Percentiles rank a stretch among this genome's conserved stretches.
These are phyloP conservation scores for Macroramphosus scolopax DNA, from an alignment of 2,797 vertebrate species.

Conservation along the genomic window DNA sequence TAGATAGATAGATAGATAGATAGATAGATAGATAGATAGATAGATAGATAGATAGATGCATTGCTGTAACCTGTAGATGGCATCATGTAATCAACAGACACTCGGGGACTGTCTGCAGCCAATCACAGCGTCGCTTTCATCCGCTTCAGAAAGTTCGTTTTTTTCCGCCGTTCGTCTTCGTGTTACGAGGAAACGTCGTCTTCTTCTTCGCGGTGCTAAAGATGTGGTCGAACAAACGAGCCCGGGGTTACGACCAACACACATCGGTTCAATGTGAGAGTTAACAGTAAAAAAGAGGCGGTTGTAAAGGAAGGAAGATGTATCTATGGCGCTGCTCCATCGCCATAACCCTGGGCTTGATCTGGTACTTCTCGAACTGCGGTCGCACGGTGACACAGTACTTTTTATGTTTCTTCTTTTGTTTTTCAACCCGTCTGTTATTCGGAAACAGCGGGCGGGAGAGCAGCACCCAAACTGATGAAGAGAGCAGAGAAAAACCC, in stretches of 20 bases:
- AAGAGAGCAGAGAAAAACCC: slow-evolving; percentile 13
- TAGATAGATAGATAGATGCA: too few species aligned
- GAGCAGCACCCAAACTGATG: slow-evolving; percentile 73
- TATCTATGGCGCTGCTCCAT: slow-evolving; percentile 55
- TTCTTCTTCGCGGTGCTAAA: background rate
- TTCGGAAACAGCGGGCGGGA: slow-evolving; percentile 45
- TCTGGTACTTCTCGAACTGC: slow-evolving; percentile 71
- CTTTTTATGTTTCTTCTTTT: slow-evolving; percentile 52
- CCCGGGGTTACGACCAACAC: background rate
- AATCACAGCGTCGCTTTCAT: slow-evolving; percentile 49
- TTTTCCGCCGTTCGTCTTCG: slow-evolving; percentile 2
- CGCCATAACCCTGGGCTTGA: slow-evolving; percentile 51
- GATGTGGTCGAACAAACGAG: slow-evolving; percentile 26
- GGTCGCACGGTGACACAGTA: slow-evolving; percentile 52
- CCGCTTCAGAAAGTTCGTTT: slow-evolving; percentile 24
- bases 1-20: background rate
- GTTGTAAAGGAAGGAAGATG: slow-evolving; percentile 58
- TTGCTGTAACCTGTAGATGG: slow-evolving; percentile 53
- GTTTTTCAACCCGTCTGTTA: slow-evolving; percentile 24
- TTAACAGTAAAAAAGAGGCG: background rate
- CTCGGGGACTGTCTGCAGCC: slow-evolving; percentile 37
- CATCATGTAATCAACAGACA: slow-evolving; percentile 17
- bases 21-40: background rate
- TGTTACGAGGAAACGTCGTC: background rate
- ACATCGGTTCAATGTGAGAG: background rate